Evolutionary conservation across 2,888 invertebrate species (phyloP), one percentile per base, ranked within the genome.

Genomic region (Polyploca ridens): DNA sequence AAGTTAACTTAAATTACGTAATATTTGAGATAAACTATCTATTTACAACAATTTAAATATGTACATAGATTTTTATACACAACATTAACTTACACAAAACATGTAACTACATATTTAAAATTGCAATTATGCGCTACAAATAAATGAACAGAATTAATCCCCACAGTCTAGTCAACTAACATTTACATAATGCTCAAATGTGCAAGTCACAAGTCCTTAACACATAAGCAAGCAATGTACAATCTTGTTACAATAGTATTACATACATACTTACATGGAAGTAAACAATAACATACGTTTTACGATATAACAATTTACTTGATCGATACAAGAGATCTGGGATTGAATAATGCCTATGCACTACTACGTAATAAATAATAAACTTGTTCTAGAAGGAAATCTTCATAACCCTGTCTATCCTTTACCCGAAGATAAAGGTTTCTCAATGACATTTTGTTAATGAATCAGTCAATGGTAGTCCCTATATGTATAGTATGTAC

Each of bases 11-110:
- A 69, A 68, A 76, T 74, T 82, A 83, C 79, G 77, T 85, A 82
- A 85, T 84, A 82, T 83, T 86, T 84, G 83, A 87, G 81, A 90
- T 93, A 90, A 82, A 91, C 90, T 90, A 90, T 92, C 84, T 91
- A 93, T 91, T 91, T 92, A 93, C 92, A 92, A 90, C 88, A 91
- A 91, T 89, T 88, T 86, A 86, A 87, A 83, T 90, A 90, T 86
- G 84, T 92, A 91, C 91, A 88, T 85, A 90, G 82, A 88, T 87
- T 86, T 38, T 86, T 84, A 85, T 88, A 87, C 84, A 89, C 86
- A 90, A 90, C 85, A 87, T 88, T 81, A 86, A 86, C 81, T 85
- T 86, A 86, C 82, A 83, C 85, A 86, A 83, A 87, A 88, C 54
- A 84, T 82, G 76, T 77, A 70, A 61, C 61, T 61, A 41, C 41